Evolutionary conservation across 2,797 vertebrate species (phyloP).

Genomic region (Halcyon leucocephala): DNA sequence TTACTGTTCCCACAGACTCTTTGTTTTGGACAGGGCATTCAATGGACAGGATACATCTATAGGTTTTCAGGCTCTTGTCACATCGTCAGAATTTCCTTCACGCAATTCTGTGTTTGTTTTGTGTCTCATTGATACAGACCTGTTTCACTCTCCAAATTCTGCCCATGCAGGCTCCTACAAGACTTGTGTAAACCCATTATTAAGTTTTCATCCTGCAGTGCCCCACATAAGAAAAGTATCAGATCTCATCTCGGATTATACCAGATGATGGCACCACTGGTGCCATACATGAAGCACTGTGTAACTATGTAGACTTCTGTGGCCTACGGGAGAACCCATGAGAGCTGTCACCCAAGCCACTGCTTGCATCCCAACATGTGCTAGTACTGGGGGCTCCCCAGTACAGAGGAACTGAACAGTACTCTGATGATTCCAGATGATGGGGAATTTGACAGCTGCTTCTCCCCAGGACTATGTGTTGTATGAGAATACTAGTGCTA

Average conservation of each 20-base stretch:
- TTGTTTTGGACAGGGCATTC: background rate
- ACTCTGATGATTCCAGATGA: background rate
- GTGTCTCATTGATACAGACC: background rate
- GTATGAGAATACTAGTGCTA: background rate
- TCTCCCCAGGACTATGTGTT: background rate
- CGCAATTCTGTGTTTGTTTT: background rate
- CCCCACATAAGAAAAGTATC: background rate
- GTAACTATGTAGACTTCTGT: background rate
- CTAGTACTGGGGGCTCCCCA: background rate
- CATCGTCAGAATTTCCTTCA: background rate
- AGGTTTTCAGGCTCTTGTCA: background rate
- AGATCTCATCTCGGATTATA: fast-evolving
- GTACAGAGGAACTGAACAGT: background rate
- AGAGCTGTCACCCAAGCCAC: background rate
- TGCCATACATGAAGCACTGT: background rate
- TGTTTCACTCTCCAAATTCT: background rate
- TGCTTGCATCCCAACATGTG: background rate
- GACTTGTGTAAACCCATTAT: background rate
- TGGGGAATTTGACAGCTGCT: background rate
- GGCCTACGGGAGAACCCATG: background rate
- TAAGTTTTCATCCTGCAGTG: background rate
- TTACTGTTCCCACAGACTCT: background rate
- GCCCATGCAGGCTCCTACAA: background rate
- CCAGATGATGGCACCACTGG: background rate
- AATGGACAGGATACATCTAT: background rate